Conservation (phyloP, 2,797 vertebrate genomes). For the Alosa sapidissima region DNA sequence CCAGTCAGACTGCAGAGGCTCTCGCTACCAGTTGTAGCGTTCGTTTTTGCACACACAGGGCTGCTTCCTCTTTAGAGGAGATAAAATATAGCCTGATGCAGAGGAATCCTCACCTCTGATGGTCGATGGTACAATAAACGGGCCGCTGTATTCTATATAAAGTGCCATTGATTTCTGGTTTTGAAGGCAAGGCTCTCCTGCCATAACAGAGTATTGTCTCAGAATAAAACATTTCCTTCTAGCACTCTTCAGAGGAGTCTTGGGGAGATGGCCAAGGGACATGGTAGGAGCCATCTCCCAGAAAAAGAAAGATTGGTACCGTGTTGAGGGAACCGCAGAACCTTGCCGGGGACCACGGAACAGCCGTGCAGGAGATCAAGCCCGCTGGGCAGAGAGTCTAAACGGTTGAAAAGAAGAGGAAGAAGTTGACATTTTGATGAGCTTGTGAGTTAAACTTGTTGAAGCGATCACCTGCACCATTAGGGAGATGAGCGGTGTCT, state of each 20-base stretch:
- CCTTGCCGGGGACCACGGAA: neutral
- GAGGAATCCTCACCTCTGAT: neutral
- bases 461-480: constrained; percentile 35
- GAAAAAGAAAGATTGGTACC: neutral
- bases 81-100: neutral
- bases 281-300: neutral
- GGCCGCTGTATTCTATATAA: constrained; percentile 12
- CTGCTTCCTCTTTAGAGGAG: neutral
- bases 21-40: neutral
- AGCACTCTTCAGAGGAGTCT: neutral
- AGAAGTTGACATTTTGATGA: neutral
- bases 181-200: neutral
- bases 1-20: constrained; percentile 2
- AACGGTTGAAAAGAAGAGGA: neutral
- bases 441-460: constrained; percentile 19
- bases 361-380: neutral
- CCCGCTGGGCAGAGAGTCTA: neutral
- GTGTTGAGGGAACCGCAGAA: neutral
- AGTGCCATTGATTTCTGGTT: neutral
- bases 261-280: neutral
- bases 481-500: constrained; percentile 34
- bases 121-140: neutral
- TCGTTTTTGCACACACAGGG: neutral
- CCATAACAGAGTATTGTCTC: constrained; percentile 1
- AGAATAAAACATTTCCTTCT: neutral